A percentile compares a stretch with the other conserved stretches of the same genome.
phyloP scores from a whole-genome alignment of 2,797 vertebrate species.

The Neopelma chrysocephalum region DNA sequence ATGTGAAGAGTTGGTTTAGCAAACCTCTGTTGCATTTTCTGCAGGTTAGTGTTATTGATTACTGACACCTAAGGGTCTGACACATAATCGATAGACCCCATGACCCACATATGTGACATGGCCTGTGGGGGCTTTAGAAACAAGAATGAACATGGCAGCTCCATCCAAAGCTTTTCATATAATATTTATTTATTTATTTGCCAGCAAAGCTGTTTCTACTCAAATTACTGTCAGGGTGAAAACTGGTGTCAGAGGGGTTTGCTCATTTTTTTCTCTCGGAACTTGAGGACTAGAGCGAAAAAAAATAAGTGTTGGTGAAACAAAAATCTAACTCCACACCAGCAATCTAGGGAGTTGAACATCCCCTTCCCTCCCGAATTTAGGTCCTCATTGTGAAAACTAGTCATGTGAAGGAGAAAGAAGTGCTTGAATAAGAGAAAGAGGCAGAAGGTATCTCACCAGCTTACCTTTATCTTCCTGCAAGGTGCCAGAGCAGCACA shows the following conservation, averaged over 20 bases:
- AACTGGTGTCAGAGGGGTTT: conserved; percentile 6
- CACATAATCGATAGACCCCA: conserved; percentile 92
- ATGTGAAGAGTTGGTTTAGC: conserved; percentile 38
- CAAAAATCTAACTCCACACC: not conserved
- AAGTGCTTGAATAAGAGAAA: not conserved
- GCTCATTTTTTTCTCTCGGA: not conserved
- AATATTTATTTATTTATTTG: conserved; percentile 68
- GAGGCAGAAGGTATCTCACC: not conserved
- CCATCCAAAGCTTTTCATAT: conserved; percentile 69
- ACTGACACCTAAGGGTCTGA: conserved; percentile 88
- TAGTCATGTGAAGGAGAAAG: not conserved
- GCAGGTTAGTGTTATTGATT: conserved; percentile 88
- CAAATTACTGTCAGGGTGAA: conserved; percentile 61
- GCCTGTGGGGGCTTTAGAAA: conserved; percentile 78
- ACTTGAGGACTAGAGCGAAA: not conserved
- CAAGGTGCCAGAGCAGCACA: not conserved
- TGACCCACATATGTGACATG: conserved; percentile 84
- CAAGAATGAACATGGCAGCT: conserved; percentile 78
- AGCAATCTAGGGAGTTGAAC: not conserved
- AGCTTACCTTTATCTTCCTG: not conserved
- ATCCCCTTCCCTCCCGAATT: not conserved
- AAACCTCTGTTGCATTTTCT: conserved; percentile 73
- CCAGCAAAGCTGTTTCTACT: conserved; percentile 63
- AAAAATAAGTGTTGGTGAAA: not conserved
- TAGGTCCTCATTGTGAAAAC: not conserved